Conservation (phyloP, 2,113 vertebrate genomes). For the Nothoprocta pentlandii region DNA sequence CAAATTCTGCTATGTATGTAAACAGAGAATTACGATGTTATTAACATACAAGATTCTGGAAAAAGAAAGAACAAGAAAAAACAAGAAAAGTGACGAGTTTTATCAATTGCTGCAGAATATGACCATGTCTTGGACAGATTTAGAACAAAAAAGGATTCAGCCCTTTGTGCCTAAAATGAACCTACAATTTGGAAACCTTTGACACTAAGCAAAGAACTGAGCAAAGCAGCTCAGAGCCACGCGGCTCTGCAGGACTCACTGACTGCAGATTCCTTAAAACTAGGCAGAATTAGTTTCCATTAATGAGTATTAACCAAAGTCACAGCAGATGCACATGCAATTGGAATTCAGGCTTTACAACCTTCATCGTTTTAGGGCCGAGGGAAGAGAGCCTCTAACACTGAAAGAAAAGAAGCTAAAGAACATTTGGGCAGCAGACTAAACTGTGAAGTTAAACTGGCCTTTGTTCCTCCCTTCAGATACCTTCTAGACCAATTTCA, state of each 20-base stretch:
- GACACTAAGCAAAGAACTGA: background rate
- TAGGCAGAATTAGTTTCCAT: background rate
- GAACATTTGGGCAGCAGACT: background rate
- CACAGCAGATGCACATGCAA: background rate
- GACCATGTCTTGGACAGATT: background rate
- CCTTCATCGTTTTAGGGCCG: background rate
- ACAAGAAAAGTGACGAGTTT: background rate
- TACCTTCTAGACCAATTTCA: background rate
- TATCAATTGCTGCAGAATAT: background rate
- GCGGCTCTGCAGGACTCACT: background rate
- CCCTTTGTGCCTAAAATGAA: background rate
- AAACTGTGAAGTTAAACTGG: background rate
- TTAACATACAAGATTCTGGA: background rate
- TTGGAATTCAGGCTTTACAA: background rate
- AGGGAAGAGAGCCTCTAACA: background rate
- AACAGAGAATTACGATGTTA: background rate
- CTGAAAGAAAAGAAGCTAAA: accelerated
- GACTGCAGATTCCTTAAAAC: background rate
- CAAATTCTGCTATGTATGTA: background rate
- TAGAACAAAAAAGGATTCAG: background rate
- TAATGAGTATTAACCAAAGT: background rate
- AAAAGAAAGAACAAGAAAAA: background rate
- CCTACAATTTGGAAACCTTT: background rate
- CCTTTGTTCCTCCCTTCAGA: background rate
- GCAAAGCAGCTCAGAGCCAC: background rate